Evolutionary conservation across 2,888 invertebrate genomes (phyloP).

Genomic region (Cheilosia soror): DNA sequence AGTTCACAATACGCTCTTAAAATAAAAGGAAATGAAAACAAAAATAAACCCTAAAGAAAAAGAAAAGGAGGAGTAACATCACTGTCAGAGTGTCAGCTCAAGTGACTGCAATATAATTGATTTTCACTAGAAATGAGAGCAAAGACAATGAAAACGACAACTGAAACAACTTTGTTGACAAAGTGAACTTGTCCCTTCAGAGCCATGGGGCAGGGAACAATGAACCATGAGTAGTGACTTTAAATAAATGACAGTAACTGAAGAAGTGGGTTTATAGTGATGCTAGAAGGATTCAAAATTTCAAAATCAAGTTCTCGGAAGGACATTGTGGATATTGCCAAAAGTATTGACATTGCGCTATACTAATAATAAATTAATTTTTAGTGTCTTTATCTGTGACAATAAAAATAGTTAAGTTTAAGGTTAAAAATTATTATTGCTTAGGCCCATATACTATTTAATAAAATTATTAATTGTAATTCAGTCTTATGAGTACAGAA

Average conservation of each 20-base stretch:
- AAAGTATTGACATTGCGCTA: no score
- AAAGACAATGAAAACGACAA: not conserved
- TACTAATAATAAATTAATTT: no score
- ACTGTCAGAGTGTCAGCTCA: not conserved
- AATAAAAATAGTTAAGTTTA: no score
- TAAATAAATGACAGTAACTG: not conserved
- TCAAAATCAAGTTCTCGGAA: no score
- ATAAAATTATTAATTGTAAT: no score
- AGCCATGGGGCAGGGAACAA: slow-evolving; percentile 3
- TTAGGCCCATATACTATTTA: no score
- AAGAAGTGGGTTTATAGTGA: not conserved
- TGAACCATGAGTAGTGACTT: slow-evolving; percentile 13
- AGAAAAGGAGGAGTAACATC: not conserved
- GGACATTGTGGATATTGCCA: no score
- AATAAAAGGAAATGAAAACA: not conserved
- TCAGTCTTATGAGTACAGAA: no score
- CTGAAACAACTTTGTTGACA: not conserved
- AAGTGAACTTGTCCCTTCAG: not conserved
- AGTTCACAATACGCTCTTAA: not conserved
- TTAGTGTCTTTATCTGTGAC: no score
- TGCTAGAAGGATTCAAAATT: not conserved
- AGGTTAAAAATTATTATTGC: no score
- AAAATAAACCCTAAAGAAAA: not conserved
- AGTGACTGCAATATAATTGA: slow-evolving; percentile 23
- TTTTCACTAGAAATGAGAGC: slow-evolving; percentile 18